Base-by-base conservation (phyloP, 37 sponge, comb jelly and placozoan species). In the Bolinopsis microptera region DNA sequence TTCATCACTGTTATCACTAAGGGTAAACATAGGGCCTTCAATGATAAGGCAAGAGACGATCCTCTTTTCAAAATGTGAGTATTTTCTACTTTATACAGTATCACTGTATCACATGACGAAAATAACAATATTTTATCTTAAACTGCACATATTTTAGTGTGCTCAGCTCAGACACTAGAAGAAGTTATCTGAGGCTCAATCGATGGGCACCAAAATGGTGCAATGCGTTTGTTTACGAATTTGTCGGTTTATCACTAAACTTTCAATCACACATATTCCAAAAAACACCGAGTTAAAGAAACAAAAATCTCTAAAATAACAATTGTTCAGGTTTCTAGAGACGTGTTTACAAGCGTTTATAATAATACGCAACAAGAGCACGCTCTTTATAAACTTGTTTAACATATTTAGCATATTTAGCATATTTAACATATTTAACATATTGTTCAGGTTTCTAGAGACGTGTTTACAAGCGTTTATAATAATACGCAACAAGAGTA, bases 341-440 rank as follows among this genome's bases (percentile, higher is more conserved):
- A 93, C 97, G 2, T 98, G 99, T 94, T 97, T 97, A 76, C 93
- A 95, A 25, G 99, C 97, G 41, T 98, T 96, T 94, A 35, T 96
- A 38, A 67, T 94, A 48, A 94, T 98, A 36, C 94, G 99, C 25
- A 93, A 96, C 38, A 94, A 95, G 68, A 98, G 97, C 0, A 93
- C 92, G 39, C 94, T 98, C 70, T 96, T 98, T 88, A 96, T 98
- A 94, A 98, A 96, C 93, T 95, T 98, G 27, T 97, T 98, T 83
- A n/a, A n/a, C n/a, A n/a, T n/a, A n/a, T n/a, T n/a, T n/a, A n/a
- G n/a, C n/a, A n/a, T n/a, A n/a, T n/a, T n/a, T n/a, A n/a, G n/a
- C n/a, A n/a, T n/a, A n/a, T n/a, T n/a, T n/a, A n/a, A n/a, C n/a
- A n/a, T n/a, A n/a, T n/a, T n/a, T n/a, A n/a, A n/a, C n/a, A n/a